Evolutionary conservation across 2,888 invertebrate species (phyloP).

Genomic region (Diadegma fenestrale): DNA sequence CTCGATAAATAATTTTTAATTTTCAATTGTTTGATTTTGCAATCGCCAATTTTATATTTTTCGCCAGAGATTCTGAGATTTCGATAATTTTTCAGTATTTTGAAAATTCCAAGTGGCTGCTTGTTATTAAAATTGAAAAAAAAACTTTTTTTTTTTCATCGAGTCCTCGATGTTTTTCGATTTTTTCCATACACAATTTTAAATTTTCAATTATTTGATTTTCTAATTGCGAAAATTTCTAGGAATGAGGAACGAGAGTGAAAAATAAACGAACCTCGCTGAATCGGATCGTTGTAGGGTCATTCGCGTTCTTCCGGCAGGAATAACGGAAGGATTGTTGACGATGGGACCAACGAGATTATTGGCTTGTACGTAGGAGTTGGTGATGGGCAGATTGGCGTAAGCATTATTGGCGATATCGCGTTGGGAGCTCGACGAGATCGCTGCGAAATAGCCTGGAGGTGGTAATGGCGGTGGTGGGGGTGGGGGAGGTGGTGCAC

Average conservation of each 20-base stretch:
- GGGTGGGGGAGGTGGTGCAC: conserved; percentile 59
- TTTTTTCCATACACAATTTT: too few species aligned
- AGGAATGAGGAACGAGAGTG: background rate
- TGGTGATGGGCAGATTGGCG: conserved; percentile 77
- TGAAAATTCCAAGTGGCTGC: too few species aligned
- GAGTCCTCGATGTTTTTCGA: too few species aligned
- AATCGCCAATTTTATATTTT: too few species aligned
- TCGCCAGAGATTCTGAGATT: too few species aligned
- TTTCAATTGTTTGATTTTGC: too few species aligned
- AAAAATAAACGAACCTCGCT: conserved; percentile 86
- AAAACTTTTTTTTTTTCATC: too few species aligned
- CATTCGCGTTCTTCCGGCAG: conserved; percentile 88
- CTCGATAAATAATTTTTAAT: too few species aligned
- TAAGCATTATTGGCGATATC: conserved; percentile 75
- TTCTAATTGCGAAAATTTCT: background rate
- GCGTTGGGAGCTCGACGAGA: conserved; percentile 78
- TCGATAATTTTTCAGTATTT: too few species aligned
- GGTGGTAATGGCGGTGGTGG: conserved; percentile 70
- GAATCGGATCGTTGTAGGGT: conserved; percentile 93
- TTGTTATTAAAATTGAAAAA: too few species aligned
- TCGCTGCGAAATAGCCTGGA: conserved; percentile 78
- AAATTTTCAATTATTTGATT: background rate
- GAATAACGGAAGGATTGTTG: conserved; percentile 82
- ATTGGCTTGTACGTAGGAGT: conserved; percentile 78
- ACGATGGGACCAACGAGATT: conserved; percentile 73